Conservation (phyloP, 2,113 vertebrate genomes). For the Piprites chloris region DNA sequence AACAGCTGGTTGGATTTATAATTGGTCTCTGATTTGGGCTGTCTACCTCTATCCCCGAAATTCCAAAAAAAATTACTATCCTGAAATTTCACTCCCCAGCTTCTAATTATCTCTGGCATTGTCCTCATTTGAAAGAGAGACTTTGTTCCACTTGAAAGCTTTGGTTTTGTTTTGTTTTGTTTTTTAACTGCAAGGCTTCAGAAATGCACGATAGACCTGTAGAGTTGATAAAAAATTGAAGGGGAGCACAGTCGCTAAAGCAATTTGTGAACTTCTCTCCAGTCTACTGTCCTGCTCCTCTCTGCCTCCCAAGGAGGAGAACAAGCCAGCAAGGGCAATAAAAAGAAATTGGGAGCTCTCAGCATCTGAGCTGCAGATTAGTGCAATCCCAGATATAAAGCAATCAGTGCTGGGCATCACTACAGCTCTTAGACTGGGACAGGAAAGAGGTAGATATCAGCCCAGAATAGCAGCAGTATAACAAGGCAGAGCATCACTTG, state of each 20-base stretch:
- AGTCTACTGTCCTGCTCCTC: background rate
- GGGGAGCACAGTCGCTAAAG: background rate
- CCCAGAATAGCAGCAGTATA: background rate
- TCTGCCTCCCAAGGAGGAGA: accelerated
- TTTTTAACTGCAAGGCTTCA: background rate
- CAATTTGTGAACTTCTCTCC: background rate
- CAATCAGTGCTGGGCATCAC: background rate
- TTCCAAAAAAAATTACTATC: accelerated
- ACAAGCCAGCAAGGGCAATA: background rate
- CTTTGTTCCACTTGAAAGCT: background rate
- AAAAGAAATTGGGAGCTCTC: background rate
- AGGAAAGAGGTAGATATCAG: background rate
- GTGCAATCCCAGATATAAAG: background rate
- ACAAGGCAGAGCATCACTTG: background rate
- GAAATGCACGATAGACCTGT: background rate
- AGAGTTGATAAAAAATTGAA: background rate
- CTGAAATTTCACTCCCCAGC: background rate
- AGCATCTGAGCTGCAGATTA: background rate
- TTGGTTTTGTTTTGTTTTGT: background rate
- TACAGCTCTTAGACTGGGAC: background rate
- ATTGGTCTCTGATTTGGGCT: background rate
- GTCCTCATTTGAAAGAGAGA: background rate
- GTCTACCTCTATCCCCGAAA: accelerated
- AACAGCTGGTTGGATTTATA: background rate
- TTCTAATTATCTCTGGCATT: background rate